These are phyloP conservation scores for Solea senegalensis DNA, from an alignment of 2,113 vertebrate genomes.

Conservation along the genomic window DNA sequence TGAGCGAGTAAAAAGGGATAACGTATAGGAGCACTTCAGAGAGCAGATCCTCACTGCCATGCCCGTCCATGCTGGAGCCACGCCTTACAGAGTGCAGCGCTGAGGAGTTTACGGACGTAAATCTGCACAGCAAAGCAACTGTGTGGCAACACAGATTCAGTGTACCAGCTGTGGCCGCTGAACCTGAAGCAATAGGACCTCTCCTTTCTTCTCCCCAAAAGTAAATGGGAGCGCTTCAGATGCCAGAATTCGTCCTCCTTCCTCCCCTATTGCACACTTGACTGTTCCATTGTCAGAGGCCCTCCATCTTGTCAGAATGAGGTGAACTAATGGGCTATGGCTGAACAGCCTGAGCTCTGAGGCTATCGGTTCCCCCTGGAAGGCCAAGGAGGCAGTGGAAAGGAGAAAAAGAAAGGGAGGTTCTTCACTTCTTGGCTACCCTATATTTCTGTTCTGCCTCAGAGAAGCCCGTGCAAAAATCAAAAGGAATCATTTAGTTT, in stretches of 20 bases:
- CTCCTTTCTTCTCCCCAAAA: slow-evolving; percentile 28
- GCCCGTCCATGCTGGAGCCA: slow-evolving; percentile 29
- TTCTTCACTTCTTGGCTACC: slow-evolving; percentile 12
- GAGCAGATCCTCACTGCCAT: slow-evolving; percentile 35
- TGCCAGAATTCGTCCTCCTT: slow-evolving; percentile 25
- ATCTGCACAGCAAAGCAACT: slow-evolving; percentile 59
- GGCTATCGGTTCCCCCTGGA: slow-evolving; percentile 65
- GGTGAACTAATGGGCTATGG: slow-evolving; percentile 69
- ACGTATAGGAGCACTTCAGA: slow-evolving; percentile 49
- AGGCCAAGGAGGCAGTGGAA: slow-evolving; percentile 41
- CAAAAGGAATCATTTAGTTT: slow-evolving; percentile 31
- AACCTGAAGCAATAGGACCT: slow-evolving; percentile 62
- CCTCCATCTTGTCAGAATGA: slow-evolving; percentile 75
- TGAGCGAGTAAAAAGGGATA: slow-evolving; percentile 54
- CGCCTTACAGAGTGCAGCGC: slow-evolving; percentile 50
- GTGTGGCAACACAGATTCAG: slow-evolving; percentile 50
- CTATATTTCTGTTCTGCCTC: slow-evolving; percentile 26
- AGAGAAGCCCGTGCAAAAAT: slow-evolving; percentile 9
- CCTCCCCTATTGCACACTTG: slow-evolving; percentile 38
- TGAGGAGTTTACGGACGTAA: slow-evolving; percentile 55
- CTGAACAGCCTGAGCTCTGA: slow-evolving; percentile 67
- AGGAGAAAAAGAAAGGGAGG: slow-evolving; percentile 22
- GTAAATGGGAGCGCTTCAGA: slow-evolving; percentile 46
- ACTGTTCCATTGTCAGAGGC: slow-evolving; percentile 59
- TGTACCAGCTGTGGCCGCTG: slow-evolving; percentile 64